Percentiles rank a stretch among this genome's conserved stretches.
phyloP scores from a whole-genome alignment of 2,113 vertebrate species.

The Ochotona curzoniae region DNA sequence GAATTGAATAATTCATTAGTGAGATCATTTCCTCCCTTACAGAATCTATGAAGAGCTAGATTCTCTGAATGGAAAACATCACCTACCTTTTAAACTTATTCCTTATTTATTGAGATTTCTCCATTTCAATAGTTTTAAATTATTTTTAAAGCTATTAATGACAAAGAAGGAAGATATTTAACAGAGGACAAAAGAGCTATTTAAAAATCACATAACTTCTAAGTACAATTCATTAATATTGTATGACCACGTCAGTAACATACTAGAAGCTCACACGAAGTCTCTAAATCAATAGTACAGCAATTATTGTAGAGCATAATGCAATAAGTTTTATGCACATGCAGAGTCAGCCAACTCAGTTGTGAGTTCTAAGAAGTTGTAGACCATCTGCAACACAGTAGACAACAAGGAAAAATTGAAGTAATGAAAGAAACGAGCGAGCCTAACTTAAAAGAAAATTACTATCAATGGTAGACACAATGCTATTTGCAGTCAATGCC shows the following conservation, averaged over 20 bases:
- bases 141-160: constrained; percentile 20
- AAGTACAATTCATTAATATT: constrained; percentile 22
- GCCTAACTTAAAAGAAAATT: background rate
- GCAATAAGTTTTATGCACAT: background rate
- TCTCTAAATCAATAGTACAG: background rate
- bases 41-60: constrained; percentile 4
- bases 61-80: constrained; percentile 15
- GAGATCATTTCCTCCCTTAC: background rate
- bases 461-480: background rate
- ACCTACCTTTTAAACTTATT: constrained; percentile 29
- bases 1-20: constrained; percentile 24
- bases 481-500: background rate
- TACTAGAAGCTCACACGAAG: background rate
- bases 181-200: constrained; percentile 31
- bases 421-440: background rate
- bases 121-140: background rate
- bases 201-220: background rate
- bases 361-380: background rate
- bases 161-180: constrained; percentile 6
- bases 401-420: background rate
- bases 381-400: background rate
- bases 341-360: background rate
- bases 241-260: background rate
- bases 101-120: constrained; percentile 42
- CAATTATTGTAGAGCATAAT: background rate